Evolutionary conservation across 2,888 invertebrate genomes (phyloP).

Genomic region (Erannis defoliaria): DNA sequence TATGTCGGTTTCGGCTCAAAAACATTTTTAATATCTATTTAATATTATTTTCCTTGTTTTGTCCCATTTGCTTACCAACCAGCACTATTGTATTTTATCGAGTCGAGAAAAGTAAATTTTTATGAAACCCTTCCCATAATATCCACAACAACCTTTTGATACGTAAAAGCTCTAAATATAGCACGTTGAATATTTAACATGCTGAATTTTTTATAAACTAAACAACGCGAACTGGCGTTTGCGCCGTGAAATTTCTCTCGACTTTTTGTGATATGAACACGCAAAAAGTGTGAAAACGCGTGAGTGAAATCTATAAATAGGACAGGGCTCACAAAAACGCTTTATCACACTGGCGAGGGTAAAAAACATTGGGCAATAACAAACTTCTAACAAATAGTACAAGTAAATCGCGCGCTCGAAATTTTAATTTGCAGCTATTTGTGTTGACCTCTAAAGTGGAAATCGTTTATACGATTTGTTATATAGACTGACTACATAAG

Average conservation of each 20-base stretch:
- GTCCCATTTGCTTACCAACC: too few species aligned
- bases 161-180: constrained; percentile 1
- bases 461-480: constrained; percentile 10
- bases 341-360: constrained; percentile 20
- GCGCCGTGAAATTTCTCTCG: neutral
- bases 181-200: neutral
- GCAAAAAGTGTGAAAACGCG: constrained; percentile 16
- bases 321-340: constrained; percentile 24
- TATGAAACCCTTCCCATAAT: neutral
- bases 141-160: neutral
- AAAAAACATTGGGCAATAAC: constrained; percentile 36
- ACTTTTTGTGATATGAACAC: neutral
- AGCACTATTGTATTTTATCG: too few species aligned
- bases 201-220: constrained; percentile 1
- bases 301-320: constrained; percentile 23
- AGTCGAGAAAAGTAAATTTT: too few species aligned
- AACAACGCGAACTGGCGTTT: neutral
- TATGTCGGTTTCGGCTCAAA: too few species aligned
- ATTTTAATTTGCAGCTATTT: constrained; percentile 37
- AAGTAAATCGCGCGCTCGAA: constrained; percentile 32
- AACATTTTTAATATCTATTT: too few species aligned
- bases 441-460: constrained; percentile 38
- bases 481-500: too few species aligned
- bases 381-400: constrained; percentile 19
- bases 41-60: too few species aligned